Evolutionary conservation across 2,888 invertebrate species (phyloP).

Genomic region (Spodoptera exigua): DNA sequence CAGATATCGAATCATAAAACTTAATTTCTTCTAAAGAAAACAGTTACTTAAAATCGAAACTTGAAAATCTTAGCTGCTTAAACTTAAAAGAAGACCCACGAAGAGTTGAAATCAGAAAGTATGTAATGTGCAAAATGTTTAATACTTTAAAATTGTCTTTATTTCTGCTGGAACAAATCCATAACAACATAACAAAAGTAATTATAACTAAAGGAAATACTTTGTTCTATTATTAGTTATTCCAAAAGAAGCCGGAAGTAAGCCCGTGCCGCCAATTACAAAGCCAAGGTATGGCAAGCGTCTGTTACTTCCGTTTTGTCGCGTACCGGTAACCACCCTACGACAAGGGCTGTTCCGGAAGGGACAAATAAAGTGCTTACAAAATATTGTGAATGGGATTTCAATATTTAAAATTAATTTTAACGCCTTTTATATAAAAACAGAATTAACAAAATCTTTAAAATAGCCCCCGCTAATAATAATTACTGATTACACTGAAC

Average conservation of each 20-base stretch:
- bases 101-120: background rate
- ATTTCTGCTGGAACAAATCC: background rate
- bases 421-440: too few relatives aligned
- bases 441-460: constrained; percentile 9
- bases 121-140: background rate
- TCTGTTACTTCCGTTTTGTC: constrained; percentile 87
- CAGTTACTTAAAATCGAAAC: too few relatives aligned
- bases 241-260: constrained; percentile 77
- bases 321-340: constrained; percentile 79
- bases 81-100: too few relatives aligned
- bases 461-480: constrained; percentile 39
- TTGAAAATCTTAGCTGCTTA: too few relatives aligned
- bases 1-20: constrained; percentile 7
- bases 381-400: constrained; percentile 76
- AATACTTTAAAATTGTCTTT: background rate
- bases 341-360: constrained; percentile 84
- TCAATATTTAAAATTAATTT: too few relatives aligned
- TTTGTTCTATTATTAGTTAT: constrained; percentile 60
- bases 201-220: constrained; percentile 45
- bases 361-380: constrained; percentile 81
- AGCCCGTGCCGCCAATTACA: constrained; percentile 86
- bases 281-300: constrained; percentile 80
- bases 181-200: constrained; percentile 13
- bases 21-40: background rate
- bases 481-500: constrained; percentile 46